Evolutionary conservation across 2,113 vertebrate species (phyloP).

Genomic region (Pipa parva): DNA sequence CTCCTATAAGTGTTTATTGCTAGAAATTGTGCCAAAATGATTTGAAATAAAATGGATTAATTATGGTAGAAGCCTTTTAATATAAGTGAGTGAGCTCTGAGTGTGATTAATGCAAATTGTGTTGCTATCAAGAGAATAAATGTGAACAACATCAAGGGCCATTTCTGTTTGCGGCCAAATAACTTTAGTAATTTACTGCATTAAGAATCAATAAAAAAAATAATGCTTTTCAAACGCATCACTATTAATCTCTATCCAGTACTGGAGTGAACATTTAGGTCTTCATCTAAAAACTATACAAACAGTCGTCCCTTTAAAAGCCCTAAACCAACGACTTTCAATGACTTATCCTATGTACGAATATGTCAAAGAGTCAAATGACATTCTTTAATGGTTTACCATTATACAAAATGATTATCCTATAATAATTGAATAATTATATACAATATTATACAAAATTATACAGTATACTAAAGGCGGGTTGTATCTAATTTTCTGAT

Average conservation of each 20-base stretch:
- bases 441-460: too few relatives aligned
- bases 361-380: too few relatives aligned
- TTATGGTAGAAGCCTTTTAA: conserved; percentile 93
- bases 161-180: conserved; percentile 92
- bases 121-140: conserved; percentile 82
- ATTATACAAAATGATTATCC: too few relatives aligned
- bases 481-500: too few relatives aligned
- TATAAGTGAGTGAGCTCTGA: conserved; percentile 97
- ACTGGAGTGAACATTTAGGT: conserved; percentile 72
- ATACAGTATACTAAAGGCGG: too few relatives aligned
- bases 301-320: too few relatives aligned
- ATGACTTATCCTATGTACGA: too few relatives aligned
- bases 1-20: conserved; percentile 97
- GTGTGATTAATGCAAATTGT: conserved; percentile 93
- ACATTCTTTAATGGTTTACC: too few relatives aligned
- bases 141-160: conserved; percentile 76
- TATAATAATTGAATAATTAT: too few relatives aligned
- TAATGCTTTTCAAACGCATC: conserved; percentile 91
- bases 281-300: conserved; percentile 74
- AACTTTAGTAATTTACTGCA: conserved; percentile 97
- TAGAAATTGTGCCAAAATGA: conserved; percentile 99
- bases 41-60: conserved; percentile 93
- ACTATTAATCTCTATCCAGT: conserved; percentile 78
- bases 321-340: too few relatives aligned
- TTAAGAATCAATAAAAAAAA: conserved; percentile 99